A percentile compares a stretch with the other conserved stretches of the same genome.
Evolutionary conservation across 1,140 invertebrate genomes (phyloP).

Genomic region (Drosophila busckii): DNA sequence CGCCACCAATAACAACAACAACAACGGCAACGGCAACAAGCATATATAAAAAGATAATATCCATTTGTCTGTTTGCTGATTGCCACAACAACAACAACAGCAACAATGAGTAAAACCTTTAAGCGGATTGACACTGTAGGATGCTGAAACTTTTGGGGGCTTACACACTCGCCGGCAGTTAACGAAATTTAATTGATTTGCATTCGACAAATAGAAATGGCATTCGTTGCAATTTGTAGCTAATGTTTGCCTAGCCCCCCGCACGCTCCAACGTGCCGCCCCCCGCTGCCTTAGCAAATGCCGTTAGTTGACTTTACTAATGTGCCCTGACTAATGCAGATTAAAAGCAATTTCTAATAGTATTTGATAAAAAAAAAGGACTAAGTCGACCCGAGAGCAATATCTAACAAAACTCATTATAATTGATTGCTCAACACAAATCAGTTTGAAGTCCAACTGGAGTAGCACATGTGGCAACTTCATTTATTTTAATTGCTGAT

Average conservation of each 20-base stretch:
- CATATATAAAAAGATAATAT: slow-evolving; percentile 70
- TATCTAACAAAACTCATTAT: slow-evolving; percentile 24
- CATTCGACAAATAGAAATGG: slow-evolving; percentile 31
- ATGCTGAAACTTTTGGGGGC: slow-evolving; percentile 63
- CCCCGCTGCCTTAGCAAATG: too few species aligned
- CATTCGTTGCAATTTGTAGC: too few species aligned
- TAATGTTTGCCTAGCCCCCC: too few species aligned
- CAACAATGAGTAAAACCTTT: slow-evolving; percentile 41
- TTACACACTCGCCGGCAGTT: slow-evolving; percentile 29
- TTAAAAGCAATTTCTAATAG: not conserved
- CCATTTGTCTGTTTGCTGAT: slow-evolving; percentile 62
- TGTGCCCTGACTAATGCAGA: slow-evolving; percentile 7
- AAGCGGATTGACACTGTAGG: slow-evolving; percentile 54
- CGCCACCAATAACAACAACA: slow-evolving; percentile 52
- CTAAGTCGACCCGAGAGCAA: too few species aligned
- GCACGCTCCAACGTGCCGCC: too few species aligned
- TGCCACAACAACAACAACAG: slow-evolving; percentile 4
- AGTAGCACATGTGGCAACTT: slow-evolving; percentile 33
- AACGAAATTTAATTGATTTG: slow-evolving; percentile 70
- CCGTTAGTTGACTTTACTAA: too few species aligned
- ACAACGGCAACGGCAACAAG: slow-evolving; percentile 43
- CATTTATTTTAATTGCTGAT: slow-evolving; percentile 32
- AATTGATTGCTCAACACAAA: slow-evolving; percentile 19
- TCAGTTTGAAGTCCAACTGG: slow-evolving; percentile 25
- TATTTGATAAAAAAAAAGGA: not conserved